These are phyloP conservation scores for Eunapius fragilis DNA, from an alignment of 37 sponge, comb jelly and placozoan genomes.

Conservation along the genomic window DNA sequence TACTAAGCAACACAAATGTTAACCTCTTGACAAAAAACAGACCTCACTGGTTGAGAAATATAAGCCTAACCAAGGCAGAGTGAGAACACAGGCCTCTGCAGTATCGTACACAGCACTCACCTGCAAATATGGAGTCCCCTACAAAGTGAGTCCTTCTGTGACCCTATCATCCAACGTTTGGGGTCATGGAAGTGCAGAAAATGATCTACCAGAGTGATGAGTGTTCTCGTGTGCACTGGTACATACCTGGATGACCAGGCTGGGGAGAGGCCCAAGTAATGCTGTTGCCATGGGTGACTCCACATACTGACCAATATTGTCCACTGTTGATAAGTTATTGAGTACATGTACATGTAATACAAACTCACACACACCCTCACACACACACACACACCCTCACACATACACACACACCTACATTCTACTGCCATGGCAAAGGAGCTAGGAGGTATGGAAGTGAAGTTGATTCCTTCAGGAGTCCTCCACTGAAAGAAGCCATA, in stretches of 20 bases:
- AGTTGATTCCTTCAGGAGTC: constrained; percentile 6
- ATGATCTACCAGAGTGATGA: not conserved
- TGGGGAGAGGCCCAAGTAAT: constrained; percentile 10
- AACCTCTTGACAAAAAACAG: no score
- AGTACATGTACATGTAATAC: not conserved
- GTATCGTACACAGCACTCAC: no score
- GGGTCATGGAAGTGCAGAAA: not conserved
- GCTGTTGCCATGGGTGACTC: not conserved
- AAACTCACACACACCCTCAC: not conserved
- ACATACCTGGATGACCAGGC: not conserved
- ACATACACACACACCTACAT: constrained; percentile 20
- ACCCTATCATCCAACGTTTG: not conserved
- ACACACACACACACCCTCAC: not conserved
- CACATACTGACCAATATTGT: not conserved
- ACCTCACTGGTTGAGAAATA: no score
- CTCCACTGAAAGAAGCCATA: constrained; percentile 46
- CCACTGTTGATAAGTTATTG: not conserved
- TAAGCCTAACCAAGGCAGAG: no score
- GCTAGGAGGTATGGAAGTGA: not conserved
- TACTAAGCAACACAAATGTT: no score
- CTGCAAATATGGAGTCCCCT: not conserved
- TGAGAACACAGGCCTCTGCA: no score
- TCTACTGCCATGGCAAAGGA: constrained; percentile 62
- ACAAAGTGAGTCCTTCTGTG: not conserved
- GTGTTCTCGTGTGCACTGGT: no score